Base-by-base conservation (phyloP, 92 coral and sea anemone species). In the Montipora capitata region DNA sequence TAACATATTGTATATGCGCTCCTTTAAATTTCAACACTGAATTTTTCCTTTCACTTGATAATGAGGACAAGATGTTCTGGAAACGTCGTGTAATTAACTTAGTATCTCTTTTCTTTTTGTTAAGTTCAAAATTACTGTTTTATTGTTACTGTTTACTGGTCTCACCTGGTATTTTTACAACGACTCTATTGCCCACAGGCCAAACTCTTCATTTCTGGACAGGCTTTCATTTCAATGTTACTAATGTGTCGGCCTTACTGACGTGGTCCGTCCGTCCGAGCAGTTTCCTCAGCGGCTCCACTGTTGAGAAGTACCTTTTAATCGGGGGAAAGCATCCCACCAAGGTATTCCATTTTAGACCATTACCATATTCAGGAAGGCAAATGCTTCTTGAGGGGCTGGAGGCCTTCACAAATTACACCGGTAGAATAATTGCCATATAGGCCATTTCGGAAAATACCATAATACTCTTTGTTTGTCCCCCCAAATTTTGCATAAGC, bases 11-110 rank as follows among this genome's bases (percentile, higher is more conserved):
- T 45, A 45, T 5, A 45, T 45, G 5, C 4, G 51, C 51, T 45
- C 51, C 51, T 45, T 45, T 45, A 45, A 45, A 45, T 45, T 45
- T 45, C 51, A 45, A 45, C 51, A 45, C 51, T 45, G 51, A 45
- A 45, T 45, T 45, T 45, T 45, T 45, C 51, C 51, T 45, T 74
- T 40, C 79, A 74, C 79, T 74, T 74, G 79, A 74, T 74, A 74
- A 74, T 74, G 79, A 74, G 27, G 79, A 43, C 79, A 74, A 43
- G 62, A 74, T 74, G 79, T 40, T 61, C 79, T 45, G 56, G 79
- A 74, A 74, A 74, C 79, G 79, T 74, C 79, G 79, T 40, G 79
- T 74, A 7, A 45, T 74, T 42, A 76, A 76, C 39, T 51, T 13
- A 76, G 20, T 4, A 51, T 76, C 66, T 61, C 80, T 76, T 76